These are phyloP conservation scores for Seriola rivoliana DNA, from an alignment of 2,113 vertebrate species.

Conservation along the genomic window DNA sequence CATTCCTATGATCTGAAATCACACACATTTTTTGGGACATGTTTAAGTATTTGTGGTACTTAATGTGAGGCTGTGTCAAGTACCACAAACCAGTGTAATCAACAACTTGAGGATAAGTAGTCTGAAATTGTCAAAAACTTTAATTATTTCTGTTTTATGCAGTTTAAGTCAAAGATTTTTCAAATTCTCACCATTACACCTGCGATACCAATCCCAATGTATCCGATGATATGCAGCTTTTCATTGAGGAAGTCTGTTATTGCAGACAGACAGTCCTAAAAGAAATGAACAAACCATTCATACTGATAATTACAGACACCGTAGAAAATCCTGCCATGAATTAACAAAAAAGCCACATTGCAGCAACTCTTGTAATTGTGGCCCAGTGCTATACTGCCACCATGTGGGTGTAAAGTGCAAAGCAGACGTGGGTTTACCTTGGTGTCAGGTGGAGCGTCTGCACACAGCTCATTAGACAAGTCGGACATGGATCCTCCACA, in stretches of 20 bases:
- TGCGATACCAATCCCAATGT: conserved; percentile 91
- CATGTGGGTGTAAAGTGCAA: conserved; percentile 29
- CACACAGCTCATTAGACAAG: conserved; percentile 28
- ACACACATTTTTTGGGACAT: background rate
- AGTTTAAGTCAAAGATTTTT: background rate
- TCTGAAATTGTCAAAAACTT: background rate
- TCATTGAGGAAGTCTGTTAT: conserved; percentile 88
- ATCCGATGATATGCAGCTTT: conserved; percentile 92
- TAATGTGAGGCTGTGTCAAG: background rate
- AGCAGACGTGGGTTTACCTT: conserved; percentile 58
- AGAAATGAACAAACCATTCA: background rate
- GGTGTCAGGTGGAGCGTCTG: background rate
- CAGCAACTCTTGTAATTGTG: background rate
- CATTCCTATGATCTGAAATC: conserved; percentile 93
- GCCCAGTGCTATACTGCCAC: conserved; percentile 33
- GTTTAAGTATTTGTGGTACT: background rate
- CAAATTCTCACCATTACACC: conserved; percentile 90
- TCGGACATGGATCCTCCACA: conserved; percentile 60
- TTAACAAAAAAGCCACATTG: too few relatives aligned
- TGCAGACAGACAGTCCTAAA: conserved; percentile 89
- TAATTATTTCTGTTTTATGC: background rate
- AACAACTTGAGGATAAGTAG: background rate
- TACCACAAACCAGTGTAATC: background rate
- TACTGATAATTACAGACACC: background rate
- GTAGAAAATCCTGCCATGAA: background rate